Percentiles rank a stretch among this genome's conserved stretches.
Evolutionary conservation across 2,888 invertebrate species (phyloP).

Genomic region (Eupithecia tripunctaria): DNA sequence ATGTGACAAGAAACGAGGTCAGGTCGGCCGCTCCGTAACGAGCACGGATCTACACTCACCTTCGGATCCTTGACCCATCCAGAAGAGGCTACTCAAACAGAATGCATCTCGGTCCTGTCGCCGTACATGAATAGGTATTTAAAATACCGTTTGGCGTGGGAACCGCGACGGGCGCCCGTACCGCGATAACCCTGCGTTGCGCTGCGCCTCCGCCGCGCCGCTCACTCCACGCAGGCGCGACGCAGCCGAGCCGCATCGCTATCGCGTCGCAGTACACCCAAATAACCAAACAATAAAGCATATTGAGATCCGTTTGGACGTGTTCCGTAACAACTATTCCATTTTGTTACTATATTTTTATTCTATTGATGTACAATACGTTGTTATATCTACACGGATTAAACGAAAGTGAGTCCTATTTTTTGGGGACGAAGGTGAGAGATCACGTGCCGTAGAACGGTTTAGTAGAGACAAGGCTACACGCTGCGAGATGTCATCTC

Average conservation of each 20-base stretch:
- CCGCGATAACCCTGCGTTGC: slow-evolving; percentile 67
- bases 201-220: slow-evolving; percentile 61
- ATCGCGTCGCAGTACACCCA: slow-evolving; percentile 18
- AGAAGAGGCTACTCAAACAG: slow-evolving; percentile 81
- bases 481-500: slow-evolving; percentile 83
- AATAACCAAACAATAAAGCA: slow-evolving; percentile 75
- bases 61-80: slow-evolving; percentile 83
- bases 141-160: slow-evolving; percentile 82
- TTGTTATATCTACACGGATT: slow-evolving; percentile 8
- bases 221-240: slow-evolving; percentile 53
- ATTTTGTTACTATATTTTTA: slow-evolving; percentile 76
- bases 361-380: slow-evolving; percentile 60
- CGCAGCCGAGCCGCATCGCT: slow-evolving; percentile 40
- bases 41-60: slow-evolving; percentile 79
- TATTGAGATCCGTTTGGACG: slow-evolving; percentile 79
- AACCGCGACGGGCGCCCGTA: slow-evolving; percentile 77
- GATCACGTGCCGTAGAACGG: slow-evolving; percentile 46
- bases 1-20: slow-evolving; percentile 74
- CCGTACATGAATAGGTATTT: slow-evolving; percentile 82
- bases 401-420: slow-evolving; percentile 55
- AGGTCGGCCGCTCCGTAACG: slow-evolving; percentile 67
- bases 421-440: slow-evolving; percentile 41
- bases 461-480: slow-evolving; percentile 71
- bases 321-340: slow-evolving; percentile 71
- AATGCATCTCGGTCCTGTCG: slow-evolving; percentile 79